These are phyloP conservation scores for Heteromormyrus szaboi DNA, from an alignment of 2,797 vertebrate genomes.

Conservation along the genomic window DNA sequence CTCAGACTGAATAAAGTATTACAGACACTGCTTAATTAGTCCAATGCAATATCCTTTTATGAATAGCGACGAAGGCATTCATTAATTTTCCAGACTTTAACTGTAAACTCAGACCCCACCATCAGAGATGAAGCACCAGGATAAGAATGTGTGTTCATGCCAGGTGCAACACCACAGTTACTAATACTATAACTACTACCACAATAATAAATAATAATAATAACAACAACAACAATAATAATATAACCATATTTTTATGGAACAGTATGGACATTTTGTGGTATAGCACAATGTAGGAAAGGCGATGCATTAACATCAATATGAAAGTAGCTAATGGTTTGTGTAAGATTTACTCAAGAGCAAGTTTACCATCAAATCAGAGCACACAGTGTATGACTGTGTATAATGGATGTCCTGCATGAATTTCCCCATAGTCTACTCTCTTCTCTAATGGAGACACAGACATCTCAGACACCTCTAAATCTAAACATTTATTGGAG, in stretches of 20 bases:
- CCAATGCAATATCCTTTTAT: neutral
- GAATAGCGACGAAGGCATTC: neutral
- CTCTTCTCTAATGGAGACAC: neutral
- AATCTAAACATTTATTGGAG: neutral
- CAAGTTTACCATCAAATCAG: neutral
- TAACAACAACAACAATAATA: neutral
- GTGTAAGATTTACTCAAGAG: neutral
- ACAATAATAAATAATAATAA: neutral
- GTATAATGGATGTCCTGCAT: neutral
- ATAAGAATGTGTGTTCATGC: neutral
- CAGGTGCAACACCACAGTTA: neutral
- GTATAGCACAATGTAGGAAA: neutral
- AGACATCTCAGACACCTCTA: neutral
- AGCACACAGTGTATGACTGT: neutral
- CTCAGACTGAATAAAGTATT: neutral
- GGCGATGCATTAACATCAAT: neutral
- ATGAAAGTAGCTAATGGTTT: neutral
- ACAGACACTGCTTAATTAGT: conserved; percentile 10
- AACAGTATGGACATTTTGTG: neutral
- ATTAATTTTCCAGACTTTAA: conserved; percentile 8
- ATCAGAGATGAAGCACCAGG: neutral
- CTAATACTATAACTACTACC: neutral
- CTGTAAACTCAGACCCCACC: neutral
- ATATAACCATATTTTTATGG: neutral
- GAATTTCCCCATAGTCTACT: neutral